These are phyloP conservation scores for Actias luna DNA, from an alignment of 2,888 invertebrate species.

Conservation along the genomic window DNA sequence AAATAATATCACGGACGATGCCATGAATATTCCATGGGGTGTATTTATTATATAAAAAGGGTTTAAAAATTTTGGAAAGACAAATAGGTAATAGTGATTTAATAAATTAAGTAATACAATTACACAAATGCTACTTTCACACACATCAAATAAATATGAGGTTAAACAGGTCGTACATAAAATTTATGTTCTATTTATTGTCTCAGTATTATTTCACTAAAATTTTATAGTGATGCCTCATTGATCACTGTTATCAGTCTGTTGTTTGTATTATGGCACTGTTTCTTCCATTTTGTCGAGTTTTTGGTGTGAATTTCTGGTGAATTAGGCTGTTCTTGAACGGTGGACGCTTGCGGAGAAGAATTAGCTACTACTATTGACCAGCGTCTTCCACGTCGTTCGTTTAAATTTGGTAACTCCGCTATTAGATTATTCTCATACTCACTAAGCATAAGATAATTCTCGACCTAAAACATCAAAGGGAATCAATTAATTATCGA, in stretches of 20 bases:
- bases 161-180: conserved; percentile 77
- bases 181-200: conserved; percentile 62
- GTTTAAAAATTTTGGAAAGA: conserved; percentile 10
- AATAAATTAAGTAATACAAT: conserved; percentile 75
- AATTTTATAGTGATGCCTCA: conserved; percentile 84
- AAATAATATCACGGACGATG: too few relatives aligned
- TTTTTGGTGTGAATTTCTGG: conserved; percentile 62
- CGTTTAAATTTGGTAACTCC: conserved; percentile 88
- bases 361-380: conserved; percentile 83
- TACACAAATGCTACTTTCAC: conserved; percentile 76
- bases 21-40: background rate
- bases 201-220: conserved; percentile 63
- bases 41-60: background rate
- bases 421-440: conserved; percentile 92
- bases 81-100: conserved; percentile 54
- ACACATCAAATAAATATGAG: conserved; percentile 81
- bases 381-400: conserved; percentile 87
- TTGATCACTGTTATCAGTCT: conserved; percentile 90
- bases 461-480: conserved; percentile 82
- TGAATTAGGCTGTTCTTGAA: conserved; percentile 56
- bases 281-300: conserved; percentile 74
- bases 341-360: conserved; percentile 47
- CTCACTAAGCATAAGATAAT: conserved; percentile 92
- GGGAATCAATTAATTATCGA: too few relatives aligned
- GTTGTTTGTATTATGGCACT: conserved; percentile 81